Percentiles rank a stretch among this genome's conserved stretches.
Evolutionary conservation across 2,888 invertebrate genomes (phyloP).

Genomic region (Geotrupes spiniger): DNA sequence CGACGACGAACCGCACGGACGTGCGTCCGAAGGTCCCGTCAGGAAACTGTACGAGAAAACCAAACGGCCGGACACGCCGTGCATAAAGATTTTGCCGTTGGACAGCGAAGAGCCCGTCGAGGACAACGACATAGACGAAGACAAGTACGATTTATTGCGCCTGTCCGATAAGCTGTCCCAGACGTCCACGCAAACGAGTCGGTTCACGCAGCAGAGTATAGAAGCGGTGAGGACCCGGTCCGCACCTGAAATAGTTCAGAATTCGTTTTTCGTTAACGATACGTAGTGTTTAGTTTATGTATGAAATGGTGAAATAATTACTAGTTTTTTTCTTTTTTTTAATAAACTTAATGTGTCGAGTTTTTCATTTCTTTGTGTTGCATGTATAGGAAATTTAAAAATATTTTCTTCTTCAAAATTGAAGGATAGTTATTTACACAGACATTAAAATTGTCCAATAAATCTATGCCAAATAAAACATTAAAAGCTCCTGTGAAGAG

Average conservation of each 20-base stretch:
- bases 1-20: background rate
- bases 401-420: too few species aligned
- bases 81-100: background rate
- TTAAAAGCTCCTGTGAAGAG: too few species aligned
- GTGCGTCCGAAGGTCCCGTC: conserved; percentile 7
- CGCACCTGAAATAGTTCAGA: conserved; percentile 32
- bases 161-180: conserved; percentile 17
- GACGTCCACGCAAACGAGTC: conserved; percentile 17
- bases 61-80: conserved; percentile 5
- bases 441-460: too few species aligned
- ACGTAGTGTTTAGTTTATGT: conserved; percentile 15
- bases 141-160: conserved; percentile 16
- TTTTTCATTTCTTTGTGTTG: too few species aligned
- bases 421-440: too few species aligned
- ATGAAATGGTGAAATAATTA: too few species aligned
- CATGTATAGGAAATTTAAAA: too few species aligned
- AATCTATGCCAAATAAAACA: too few species aligned
- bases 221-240: conserved; percentile 29
- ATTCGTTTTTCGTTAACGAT: conserved; percentile 25
- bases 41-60: conserved; percentile 12
- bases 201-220: conserved; percentile 11
- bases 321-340: too few species aligned
- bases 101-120: background rate
- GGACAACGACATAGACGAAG: background rate
- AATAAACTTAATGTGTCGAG: too few species aligned